These are phyloP conservation scores for Clavelina lepadiformis DNA, from an alignment of 23 tunicate species.

Conservation along the genomic window DNA sequence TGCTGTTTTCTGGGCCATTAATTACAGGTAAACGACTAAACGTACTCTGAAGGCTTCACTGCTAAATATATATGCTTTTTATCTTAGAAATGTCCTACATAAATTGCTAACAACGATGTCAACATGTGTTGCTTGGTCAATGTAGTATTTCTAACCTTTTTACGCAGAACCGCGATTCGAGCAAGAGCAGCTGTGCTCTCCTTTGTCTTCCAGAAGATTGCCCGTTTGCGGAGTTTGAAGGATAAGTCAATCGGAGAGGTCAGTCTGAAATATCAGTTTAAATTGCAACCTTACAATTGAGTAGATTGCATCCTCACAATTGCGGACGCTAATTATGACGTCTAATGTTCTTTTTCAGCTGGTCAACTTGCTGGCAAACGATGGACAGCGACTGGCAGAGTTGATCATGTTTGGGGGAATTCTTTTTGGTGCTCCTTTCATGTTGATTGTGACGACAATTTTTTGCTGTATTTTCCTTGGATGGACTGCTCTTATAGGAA, in stretches of 20 bases:
- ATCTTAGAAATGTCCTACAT: too few species aligned
- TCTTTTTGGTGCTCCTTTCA: conserved; percentile 64
- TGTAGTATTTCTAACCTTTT: neutral
- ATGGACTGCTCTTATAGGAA: conserved; percentile 73
- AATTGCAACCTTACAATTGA: neutral
- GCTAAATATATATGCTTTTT: too few species aligned
- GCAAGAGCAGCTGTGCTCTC: conserved; percentile 61
- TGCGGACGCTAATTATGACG: too few species aligned
- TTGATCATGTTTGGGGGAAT: conserved; percentile 77
- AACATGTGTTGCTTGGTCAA: neutral
- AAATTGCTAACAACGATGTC: too few species aligned
- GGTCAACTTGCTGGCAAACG: conserved; percentile 68
- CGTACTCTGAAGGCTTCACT: too few species aligned
- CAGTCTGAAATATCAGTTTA: neutral
- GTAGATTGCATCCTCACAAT: too few species aligned
- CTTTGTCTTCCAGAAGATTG: conserved; percentile 56
- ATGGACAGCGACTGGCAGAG: conserved; percentile 57
- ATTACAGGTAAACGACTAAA: conserved; percentile 55
- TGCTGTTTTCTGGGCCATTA: conserved; percentile 55
- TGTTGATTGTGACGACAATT: conserved; percentile 35
- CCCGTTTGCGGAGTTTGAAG: conserved; percentile 66
- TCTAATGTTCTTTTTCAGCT: too few species aligned
- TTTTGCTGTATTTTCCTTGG: conserved; percentile 57
- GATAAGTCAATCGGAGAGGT: conserved; percentile 87
- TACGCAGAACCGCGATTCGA: conserved; percentile 51